Conservation (phyloP, 2,113 vertebrate species). For the Tetrao urogallus region DNA sequence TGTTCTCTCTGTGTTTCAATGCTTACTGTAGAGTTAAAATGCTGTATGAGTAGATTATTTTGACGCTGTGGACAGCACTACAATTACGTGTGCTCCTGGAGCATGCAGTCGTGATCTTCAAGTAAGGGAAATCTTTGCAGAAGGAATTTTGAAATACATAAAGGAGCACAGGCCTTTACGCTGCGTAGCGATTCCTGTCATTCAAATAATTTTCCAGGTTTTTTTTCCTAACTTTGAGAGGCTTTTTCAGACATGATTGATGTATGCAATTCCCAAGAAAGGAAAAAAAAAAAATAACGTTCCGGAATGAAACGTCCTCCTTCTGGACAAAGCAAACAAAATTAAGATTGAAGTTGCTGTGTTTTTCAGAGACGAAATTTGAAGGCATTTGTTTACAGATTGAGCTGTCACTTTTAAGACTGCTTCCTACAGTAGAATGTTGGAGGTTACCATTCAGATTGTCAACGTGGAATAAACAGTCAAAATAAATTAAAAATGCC, state of each 20-base stretch:
- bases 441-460: neutral
- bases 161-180: constrained; percentile 12
- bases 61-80: neutral
- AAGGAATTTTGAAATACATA: neutral
- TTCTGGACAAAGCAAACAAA: constrained; percentile 45
- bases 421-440: neutral
- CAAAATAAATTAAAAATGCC: constrained; percentile 45
- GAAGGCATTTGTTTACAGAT: neutral
- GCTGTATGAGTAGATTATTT: neutral
- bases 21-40: neutral
- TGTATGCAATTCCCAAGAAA: constrained; percentile 47
- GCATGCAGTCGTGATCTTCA: neutral
- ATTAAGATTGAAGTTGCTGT: neutral
- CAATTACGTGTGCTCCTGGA: neutral
- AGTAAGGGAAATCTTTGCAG: neutral
- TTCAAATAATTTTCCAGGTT: constrained; percentile 3
- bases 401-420: neutral
- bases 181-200: neutral
- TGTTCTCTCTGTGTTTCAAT: neutral
- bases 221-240: neutral
- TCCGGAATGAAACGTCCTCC: constrained; percentile 40
- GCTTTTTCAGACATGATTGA: neutral
- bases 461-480: constrained; percentile 34
- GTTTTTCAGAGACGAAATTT: constrained; percentile 19
- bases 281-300: constrained; percentile 44